Percentiles rank a stretch among this genome's conserved stretches.
Conservation (phyloP, 1,140 invertebrate species). For the Drosophila virilis region DNA sequence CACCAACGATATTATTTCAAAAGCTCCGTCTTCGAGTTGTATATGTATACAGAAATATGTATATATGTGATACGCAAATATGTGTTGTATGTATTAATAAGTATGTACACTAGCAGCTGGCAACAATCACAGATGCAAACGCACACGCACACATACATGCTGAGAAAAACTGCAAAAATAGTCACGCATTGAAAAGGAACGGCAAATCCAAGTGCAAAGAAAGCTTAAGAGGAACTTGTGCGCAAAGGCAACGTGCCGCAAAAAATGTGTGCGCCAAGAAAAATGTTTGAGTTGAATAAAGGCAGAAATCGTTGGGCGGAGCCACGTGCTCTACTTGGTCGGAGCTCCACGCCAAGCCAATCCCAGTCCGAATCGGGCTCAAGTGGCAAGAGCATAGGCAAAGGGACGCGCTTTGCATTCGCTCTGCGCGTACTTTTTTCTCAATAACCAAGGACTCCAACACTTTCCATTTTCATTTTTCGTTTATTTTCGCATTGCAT, state of each 20-base stretch:
- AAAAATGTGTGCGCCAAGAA: slow-evolving; percentile 64
- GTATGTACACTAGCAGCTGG: neutral
- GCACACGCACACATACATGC: slow-evolving; percentile 8
- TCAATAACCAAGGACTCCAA: slow-evolving; percentile 26
- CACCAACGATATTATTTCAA: slow-evolving; percentile 32
- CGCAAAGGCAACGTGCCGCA: slow-evolving; percentile 40
- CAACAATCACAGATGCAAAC: slow-evolving; percentile 1
- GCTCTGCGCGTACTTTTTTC: slow-evolving; percentile 39
- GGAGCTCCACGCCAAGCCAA: slow-evolving; percentile 55
- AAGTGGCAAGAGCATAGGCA: neutral
- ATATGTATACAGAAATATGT: neutral
- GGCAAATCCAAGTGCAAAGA: slow-evolving; percentile 40
- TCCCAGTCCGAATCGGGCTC: slow-evolving; percentile 45
- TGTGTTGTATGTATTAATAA: slow-evolving; percentile 4
- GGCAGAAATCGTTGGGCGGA: slow-evolving; percentile 61
- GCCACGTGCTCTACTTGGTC: slow-evolving; percentile 46
- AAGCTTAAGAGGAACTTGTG: slow-evolving; percentile 31
- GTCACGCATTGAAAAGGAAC: slow-evolving; percentile 34
- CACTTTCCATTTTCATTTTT: slow-evolving; percentile 48
- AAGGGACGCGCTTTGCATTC: slow-evolving; percentile 27
- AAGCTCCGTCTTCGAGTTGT: slow-evolving; percentile 23
- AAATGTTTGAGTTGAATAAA: slow-evolving; percentile 52
- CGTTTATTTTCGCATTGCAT: slow-evolving; percentile 21
- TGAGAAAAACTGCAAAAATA: slow-evolving; percentile 45
- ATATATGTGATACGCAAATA: neutral